phyloP scores from a whole-genome alignment of 37 sponge, comb jelly and placozoan genomes.

The Mnemiopsis leidyi region DNA sequence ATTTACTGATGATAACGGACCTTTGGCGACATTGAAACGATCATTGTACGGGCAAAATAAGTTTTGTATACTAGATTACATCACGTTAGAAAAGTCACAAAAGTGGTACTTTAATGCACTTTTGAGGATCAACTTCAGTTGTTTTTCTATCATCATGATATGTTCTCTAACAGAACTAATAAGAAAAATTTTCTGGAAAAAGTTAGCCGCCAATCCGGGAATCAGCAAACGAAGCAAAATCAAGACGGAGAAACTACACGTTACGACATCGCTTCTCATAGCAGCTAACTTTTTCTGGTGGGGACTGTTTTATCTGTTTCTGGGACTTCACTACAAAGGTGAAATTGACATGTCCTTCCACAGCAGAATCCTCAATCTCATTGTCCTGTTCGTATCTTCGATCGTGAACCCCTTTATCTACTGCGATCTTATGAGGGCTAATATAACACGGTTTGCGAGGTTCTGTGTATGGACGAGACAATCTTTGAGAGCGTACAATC shows the following conservation, averaged over 20 bases:
- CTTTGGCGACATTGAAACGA: background rate
- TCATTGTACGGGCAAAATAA: background rate
- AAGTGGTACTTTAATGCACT: background rate
- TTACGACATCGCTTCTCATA: background rate
- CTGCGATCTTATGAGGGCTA: background rate
- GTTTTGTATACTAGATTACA: background rate
- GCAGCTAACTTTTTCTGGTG: background rate
- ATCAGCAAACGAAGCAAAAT: too few species aligned
- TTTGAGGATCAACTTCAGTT: background rate
- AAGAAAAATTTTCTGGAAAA: background rate
- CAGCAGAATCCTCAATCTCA: background rate
- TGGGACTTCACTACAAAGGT: background rate
- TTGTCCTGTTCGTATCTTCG: background rate
- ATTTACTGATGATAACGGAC: background rate
- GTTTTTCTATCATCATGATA: background rate
- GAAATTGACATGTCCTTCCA: background rate
- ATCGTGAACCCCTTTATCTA: background rate
- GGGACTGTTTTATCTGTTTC: background rate
- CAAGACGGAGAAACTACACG: background rate
- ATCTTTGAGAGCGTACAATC: too few species aligned
- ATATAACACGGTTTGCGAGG: background rate
- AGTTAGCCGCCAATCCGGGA: background rate
- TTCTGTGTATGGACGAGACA: too few species aligned
- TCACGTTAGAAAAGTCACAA: background rate
- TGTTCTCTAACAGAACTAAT: background rate